Evolutionary conservation across 2,888 invertebrate species (phyloP).

Genomic region (Lingula anatina): DNA sequence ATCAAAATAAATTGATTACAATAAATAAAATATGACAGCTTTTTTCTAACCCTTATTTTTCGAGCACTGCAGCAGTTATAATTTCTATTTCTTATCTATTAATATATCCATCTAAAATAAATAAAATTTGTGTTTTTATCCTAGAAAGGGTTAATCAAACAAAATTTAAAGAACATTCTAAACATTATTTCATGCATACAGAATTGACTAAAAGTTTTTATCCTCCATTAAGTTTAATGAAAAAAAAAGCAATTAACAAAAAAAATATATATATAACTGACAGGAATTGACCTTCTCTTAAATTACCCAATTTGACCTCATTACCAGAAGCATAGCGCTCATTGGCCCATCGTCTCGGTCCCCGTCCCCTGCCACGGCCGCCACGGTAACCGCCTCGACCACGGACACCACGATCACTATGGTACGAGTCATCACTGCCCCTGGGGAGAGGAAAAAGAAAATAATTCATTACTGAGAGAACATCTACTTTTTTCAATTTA

Average conservation of each 20-base stretch:
- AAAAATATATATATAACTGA: too few relatives aligned
- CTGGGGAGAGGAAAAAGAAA: conserved; percentile 13
- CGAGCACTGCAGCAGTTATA: too few relatives aligned
- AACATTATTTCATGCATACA: too few relatives aligned
- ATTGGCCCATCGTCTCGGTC: conserved; percentile 32
- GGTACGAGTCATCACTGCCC: conserved; percentile 32
- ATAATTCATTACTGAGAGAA: not conserved
- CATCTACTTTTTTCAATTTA: not conserved
- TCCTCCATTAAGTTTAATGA: too few relatives aligned
- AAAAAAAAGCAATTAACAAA: too few relatives aligned
- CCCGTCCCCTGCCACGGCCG: conserved; percentile 56
- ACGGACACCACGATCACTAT: conserved; percentile 17
- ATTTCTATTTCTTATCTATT: not conserved
- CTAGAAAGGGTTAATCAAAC: not conserved
- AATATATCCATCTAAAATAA: not conserved
- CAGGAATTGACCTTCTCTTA: conserved; percentile 10
- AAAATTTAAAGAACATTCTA: too few relatives aligned
- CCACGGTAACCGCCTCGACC: conserved; percentile 59
- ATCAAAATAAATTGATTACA: not conserved
- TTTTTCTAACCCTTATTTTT: too few relatives aligned
- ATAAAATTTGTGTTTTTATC: not conserved
- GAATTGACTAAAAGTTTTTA: too few relatives aligned
- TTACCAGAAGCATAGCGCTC: conserved; percentile 23
- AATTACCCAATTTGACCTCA: conserved; percentile 3
- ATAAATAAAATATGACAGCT: too few relatives aligned